Evolutionary conservation across 2,797 vertebrate species (phyloP).

Genomic region (Pelobates cultripes): DNA sequence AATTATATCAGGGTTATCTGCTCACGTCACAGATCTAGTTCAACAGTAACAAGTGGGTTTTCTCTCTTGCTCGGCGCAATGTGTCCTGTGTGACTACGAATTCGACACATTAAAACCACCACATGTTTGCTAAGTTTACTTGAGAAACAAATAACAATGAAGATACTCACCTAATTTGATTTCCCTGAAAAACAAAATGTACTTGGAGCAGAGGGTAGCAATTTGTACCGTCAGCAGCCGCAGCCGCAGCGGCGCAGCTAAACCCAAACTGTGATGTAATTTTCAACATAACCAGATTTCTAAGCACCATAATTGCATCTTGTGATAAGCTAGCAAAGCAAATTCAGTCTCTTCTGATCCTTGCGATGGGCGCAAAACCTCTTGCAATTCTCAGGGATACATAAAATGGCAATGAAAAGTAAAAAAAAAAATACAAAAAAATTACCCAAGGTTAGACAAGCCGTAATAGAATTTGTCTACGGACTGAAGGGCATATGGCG

Average conservation of each 20-base stretch:
- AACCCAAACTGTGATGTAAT: conserved; percentile 68
- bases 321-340: too few species aligned
- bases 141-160: too few species aligned
- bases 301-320: conserved; percentile 61
- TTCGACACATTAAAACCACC: neutral
- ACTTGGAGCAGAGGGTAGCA: too few species aligned
- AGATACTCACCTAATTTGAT: too few species aligned
- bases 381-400: conserved; percentile 62
- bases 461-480: conserved; percentile 71
- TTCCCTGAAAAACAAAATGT: too few species aligned
- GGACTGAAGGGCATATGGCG: conserved; percentile 71
- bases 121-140: neutral
- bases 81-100: neutral
- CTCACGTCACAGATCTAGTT: too few species aligned
- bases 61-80: too few species aligned
- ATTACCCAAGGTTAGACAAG: conserved; percentile 69
- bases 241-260: too few species aligned
- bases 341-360: conserved; percentile 22
- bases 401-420: conserved; percentile 66
- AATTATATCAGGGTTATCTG: too few species aligned
- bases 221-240: too few species aligned
- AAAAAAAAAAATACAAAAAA: conserved; percentile 44
- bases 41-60: too few species aligned
- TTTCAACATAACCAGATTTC: conserved; percentile 72
- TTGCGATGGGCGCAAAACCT: conserved; percentile 63